Base-by-base conservation (phyloP, 1,140 invertebrate species). In the Drosophila ohnishii region DNA sequence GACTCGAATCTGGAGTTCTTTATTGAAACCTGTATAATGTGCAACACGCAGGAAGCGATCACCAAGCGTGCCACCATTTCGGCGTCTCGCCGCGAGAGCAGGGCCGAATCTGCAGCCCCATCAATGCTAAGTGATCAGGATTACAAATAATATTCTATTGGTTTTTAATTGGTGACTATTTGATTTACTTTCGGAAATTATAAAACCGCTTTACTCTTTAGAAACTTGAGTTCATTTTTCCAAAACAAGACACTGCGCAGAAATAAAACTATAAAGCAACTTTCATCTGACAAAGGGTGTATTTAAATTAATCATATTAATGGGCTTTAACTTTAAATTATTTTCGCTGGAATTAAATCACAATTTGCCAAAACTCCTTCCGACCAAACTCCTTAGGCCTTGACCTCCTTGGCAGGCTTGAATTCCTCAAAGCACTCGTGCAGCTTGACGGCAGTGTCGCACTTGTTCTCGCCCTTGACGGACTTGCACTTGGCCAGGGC, bases 281-380 rank as follows among this genome's bases (percentile, higher is more conserved):
- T 34, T 57, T 40, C 16, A 53, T 71, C 28, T 35, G 66, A 59
- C 51, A 71, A 70, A 71, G 34, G 16, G 39, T 71, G 11, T 70
- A 71, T 58, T 71, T 5, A 11, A 35, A 14, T 56, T 11, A 28
- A 16, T 25, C 13, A 37, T 28, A 60, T n/a, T 45, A 32, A 34
- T 34, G 22, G 7, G 4, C 3, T 0, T 47, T 32, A 32, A 16
- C 10, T 53, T 30, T 42, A 63, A 58, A 16, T 30, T 16, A 16
- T 59, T 86, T 51, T 74, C 71, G 71, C 65, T 53, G 69, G 72
- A 88, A 83, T 87, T 72, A 88, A 88, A 88, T 87, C 82, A 88
- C 72, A 84, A 74, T 84, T 78, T 77, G 67, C 64, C 56, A 61
- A 64, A 47, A 51, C 22, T 44, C 39, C 34, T 32, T n/a, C 9